A percentile compares a stretch with the other conserved stretches of the same genome.
phyloP scores from a whole-genome alignment of 2,888 invertebrate genomes.

The Branchinecta sandiegonensis region DNA sequence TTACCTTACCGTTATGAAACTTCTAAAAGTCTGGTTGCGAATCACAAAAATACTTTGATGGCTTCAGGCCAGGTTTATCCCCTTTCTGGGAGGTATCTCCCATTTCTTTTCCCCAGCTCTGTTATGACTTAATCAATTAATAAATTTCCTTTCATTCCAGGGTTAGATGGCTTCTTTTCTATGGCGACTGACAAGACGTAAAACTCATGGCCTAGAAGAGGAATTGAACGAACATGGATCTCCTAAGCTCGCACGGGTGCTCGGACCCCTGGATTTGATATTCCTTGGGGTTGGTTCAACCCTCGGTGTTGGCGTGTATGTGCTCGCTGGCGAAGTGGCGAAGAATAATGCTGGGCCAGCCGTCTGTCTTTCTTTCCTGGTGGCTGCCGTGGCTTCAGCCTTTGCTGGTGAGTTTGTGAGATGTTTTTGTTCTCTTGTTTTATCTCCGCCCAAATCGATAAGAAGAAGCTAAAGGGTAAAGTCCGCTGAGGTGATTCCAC shows the following conservation, averaged over 20 bases:
- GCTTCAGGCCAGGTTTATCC: too few species aligned
- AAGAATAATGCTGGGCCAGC: conserved; percentile 77
- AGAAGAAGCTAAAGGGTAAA: too few species aligned
- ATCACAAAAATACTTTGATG: too few species aligned
- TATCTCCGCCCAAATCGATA: background rate
- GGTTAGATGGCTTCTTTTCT: conserved; percentile 12
- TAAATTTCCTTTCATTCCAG: background rate
- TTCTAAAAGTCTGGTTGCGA: too few species aligned
- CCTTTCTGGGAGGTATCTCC: too few species aligned
- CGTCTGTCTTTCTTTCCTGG: conserved; percentile 72
- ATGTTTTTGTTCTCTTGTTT: conserved; percentile 22
- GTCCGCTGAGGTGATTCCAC: too few species aligned
- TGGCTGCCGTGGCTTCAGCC: conserved; percentile 81
- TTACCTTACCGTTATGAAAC: too few species aligned
- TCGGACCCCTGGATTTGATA: conserved; percentile 68
- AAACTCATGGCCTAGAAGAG: conserved; percentile 23
- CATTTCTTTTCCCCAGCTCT: too few species aligned
- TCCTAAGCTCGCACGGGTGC: conserved; percentile 49
- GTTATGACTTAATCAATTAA: too few species aligned
- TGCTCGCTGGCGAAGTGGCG: conserved; percentile 77
- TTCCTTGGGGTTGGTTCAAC: conserved; percentile 75
- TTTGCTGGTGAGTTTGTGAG: conserved; percentile 56
- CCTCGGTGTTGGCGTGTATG: conserved; percentile 86
- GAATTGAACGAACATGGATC: conserved; percentile 15
- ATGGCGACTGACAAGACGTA: conserved; percentile 17